phyloP scores from a whole-genome alignment of 2,888 invertebrate species.

The Cataglyphis albicans region DNA sequence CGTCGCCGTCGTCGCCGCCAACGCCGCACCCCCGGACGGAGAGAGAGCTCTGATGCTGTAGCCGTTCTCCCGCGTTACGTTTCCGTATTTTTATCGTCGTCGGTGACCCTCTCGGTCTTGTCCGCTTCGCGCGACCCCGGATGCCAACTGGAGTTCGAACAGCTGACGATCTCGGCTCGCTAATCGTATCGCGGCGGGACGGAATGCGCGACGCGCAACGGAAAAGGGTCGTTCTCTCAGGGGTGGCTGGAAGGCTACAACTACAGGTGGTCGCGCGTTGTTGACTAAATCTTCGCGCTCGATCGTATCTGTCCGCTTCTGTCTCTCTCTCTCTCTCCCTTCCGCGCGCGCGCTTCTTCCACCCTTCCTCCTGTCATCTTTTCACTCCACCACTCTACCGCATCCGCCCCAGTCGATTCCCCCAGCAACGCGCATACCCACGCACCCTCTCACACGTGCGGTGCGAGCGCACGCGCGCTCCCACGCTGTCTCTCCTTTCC shows the following conservation, averaged over 20 bases:
- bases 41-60: constrained; percentile 8
- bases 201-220: constrained; percentile 38
- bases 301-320: constrained; percentile 56
- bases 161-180: not conserved
- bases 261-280: constrained; percentile 84
- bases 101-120: constrained; percentile 14
- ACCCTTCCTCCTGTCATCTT: not conserved
- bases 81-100: constrained; percentile 16
- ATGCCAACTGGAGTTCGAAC: constrained; percentile 2
- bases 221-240: constrained; percentile 57
- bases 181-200: constrained; percentile 34
- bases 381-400: not conserved
- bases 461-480: constrained; percentile 56
- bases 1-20: constrained; percentile 19
- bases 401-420: constrained; percentile 29
- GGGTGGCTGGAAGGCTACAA: constrained; percentile 74
- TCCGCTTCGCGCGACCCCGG: constrained; percentile 28
- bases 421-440: constrained; percentile 34
- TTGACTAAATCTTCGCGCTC: constrained; percentile 73
- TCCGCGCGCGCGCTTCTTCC: constrained; percentile 47
- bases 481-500: not conserved
- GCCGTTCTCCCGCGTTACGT: constrained; percentile 34
- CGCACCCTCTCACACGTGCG: constrained; percentile 37
- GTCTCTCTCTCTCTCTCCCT: constrained; percentile 26
- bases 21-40: constrained; percentile 22